Percentiles rank a stretch among this genome's conserved stretches.
phyloP scores from a whole-genome alignment of 2,888 invertebrate genomes.

The Caenorhabditis virilis region DNA sequence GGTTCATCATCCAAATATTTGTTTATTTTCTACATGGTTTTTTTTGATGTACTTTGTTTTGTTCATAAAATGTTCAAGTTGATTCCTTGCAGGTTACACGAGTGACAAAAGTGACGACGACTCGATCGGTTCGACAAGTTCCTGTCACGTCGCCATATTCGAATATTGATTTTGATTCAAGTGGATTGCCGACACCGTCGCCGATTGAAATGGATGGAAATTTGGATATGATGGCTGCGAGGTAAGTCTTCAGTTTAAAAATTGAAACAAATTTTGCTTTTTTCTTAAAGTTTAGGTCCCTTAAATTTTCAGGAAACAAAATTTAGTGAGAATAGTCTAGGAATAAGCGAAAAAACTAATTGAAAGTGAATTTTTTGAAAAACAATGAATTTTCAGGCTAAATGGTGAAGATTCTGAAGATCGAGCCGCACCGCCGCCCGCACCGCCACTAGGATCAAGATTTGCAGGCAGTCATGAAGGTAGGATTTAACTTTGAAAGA shows the following conservation, averaged over 20 bases:
- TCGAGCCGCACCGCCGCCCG: constrained; percentile 46
- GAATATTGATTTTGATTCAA: constrained; percentile 65
- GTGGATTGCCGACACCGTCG: constrained; percentile 54
- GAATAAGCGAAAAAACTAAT: too few relatives aligned
- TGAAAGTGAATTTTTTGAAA: not conserved
- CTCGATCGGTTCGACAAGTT: constrained; percentile 65
- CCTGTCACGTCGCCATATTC: constrained; percentile 60
- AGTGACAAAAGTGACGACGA: constrained; percentile 68
- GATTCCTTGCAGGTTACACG: constrained; percentile 60
- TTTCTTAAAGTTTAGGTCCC: too few relatives aligned
- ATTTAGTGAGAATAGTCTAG: too few relatives aligned
- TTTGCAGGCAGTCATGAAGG: constrained; percentile 17
- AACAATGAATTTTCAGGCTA: constrained; percentile 20
- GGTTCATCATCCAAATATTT: not conserved
- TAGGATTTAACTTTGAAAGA: too few relatives aligned
- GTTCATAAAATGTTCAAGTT: too few relatives aligned
- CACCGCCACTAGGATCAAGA: constrained; percentile 28
- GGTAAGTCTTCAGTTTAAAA: not conserved
- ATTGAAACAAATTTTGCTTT: not conserved
- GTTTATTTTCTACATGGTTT: too few relatives aligned
- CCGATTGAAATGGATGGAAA: constrained; percentile 29
- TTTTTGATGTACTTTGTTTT: too few relatives aligned
- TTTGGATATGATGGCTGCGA: constrained; percentile 15
- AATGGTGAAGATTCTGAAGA: constrained; percentile 31
- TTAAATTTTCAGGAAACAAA: too few relatives aligned